Evolutionary conservation across 2,113 vertebrate species (phyloP).

Genomic region (Ammodytes marinus): DNA sequence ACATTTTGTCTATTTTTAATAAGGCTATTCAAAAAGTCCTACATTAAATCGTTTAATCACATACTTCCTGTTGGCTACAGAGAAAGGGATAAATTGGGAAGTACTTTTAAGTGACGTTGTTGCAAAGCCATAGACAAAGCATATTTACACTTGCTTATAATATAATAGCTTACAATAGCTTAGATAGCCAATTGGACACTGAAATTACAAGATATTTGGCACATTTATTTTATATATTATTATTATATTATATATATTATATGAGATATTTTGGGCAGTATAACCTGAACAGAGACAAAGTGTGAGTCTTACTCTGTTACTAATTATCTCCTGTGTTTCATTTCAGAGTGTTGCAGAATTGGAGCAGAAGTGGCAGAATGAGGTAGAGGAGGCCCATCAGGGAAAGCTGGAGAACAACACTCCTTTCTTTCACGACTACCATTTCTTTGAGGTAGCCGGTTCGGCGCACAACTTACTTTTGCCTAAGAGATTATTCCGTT

Average conservation of each 20-base stretch:
- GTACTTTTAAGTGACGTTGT: not conserved
- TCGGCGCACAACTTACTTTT: not conserved
- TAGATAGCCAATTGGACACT: too few species aligned
- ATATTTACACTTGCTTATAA: not conserved
- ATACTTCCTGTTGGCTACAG: not conserved
- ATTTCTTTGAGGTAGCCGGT: slow-evolving; percentile 93
- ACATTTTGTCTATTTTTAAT: slow-evolving; percentile 5
- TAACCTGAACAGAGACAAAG: not conserved
- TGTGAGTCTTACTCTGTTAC: not conserved
- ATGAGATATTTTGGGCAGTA: too few species aligned
- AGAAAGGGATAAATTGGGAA: not conserved
- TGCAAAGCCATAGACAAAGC: not conserved
- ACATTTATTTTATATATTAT: too few species aligned
- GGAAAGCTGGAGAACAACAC: slow-evolving; percentile 95
- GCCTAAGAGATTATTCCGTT: not conserved
- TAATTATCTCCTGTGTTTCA: slow-evolving; percentile 35
- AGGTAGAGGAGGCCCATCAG: slow-evolving; percentile 94
- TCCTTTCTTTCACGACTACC: slow-evolving; percentile 98
- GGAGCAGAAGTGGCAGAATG: slow-evolving; percentile 98
- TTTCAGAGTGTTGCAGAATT: slow-evolving; percentile 95
- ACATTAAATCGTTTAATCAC: not conserved
- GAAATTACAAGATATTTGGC: too few species aligned
- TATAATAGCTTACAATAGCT: not conserved
- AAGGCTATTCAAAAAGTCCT: not conserved
- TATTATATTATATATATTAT: too few species aligned